Base-by-base conservation (phyloP, 2,888 invertebrate genomes). In the Amitus sp. region DNA sequence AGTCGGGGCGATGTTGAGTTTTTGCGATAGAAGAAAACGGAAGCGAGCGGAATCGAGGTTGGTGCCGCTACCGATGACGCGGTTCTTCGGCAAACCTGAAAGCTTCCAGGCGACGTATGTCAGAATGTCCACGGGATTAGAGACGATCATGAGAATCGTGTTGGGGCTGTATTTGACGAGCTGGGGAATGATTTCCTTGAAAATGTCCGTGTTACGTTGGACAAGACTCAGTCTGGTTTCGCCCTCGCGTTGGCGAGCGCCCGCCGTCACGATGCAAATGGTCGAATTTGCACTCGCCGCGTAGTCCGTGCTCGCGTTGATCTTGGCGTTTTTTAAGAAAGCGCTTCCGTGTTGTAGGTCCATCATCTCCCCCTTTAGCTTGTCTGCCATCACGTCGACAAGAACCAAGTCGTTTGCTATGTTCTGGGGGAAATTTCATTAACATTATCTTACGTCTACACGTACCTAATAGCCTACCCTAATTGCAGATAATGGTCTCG, bases 71-170 rank as follows among this genome's bases (percentile, higher is more conserved):
- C 96, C 96, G 77, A 97, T 90, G 46, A 96, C 93, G 28, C 91
- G 88, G 78, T 94, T 88, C 79, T 90, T 89, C 7, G 96, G 95
- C 69, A 96, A 84, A 5, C 95, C 95, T 66, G 95, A 95, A 52
- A 97, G 80, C 83, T 94, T 95, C 96, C 96, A 97, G n/a, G 96
- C 90, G 9, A 96, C 94, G 80, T 94, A 96, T 0, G 96, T 95
- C 75, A 97, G 84, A 62, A 96, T 90, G 79, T 97, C 96, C 20
- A 95, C 95, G 0, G 96, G 96, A 82, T 96, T 96, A 70, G 94
- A 93, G 4, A 96, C 95, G 74, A 96, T 89, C 62, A 96, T 75
- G 20, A 97, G 83, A 53, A 95, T 89, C 9, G 94, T 89, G 71
- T 96, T 88, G 0, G 96, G 96, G 62, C 94, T 95, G 84, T 95